Evolutionary conservation across 1,140 invertebrate genomes (phyloP), one percentile per base, ranked within the genome.

Genomic region (Drosophila persimilis): DNA sequence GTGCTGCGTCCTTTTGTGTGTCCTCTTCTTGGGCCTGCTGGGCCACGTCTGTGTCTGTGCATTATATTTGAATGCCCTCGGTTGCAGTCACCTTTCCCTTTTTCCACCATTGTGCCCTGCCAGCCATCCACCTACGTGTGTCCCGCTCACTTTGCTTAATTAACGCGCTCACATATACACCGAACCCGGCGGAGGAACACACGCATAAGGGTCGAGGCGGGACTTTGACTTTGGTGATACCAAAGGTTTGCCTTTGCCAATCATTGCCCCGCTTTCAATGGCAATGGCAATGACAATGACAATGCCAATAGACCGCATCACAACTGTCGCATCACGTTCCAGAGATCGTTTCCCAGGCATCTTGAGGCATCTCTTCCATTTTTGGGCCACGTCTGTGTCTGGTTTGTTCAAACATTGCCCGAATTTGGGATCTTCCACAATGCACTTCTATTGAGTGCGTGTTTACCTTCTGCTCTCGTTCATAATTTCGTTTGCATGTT

Each of bases 401-500:
- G 88, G 83, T 78, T 83, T 88, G 79, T 83, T 61, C 77, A 79
- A 83, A 69, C 71, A 71, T 46, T 72, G 43, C 54, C 57, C 50
- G 50, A 9, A 45, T 43, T 55, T 58, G 48, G 59, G 55, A 35
- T 51, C 65, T 70, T 71, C 72, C 61, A 89, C 84, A 88, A 88
- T 88, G 83, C 54, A 61, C 44, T 73, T 73, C 65, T 75, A 88
- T 83, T 88, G 59, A 83, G 47, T 44, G 51, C 48, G 39, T 88
- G 70, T 86, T 88, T 86, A 77, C 78, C 77, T 81, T 80, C 69
- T 78, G 83, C 73, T 81, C 70, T 78, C 65, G 75, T 88, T 78
- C 78, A 88, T 88, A 88, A 88, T 88, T 88, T 83, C 75, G 84
- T 88, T 88, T 88, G 78, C 79, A 88, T 88, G 83, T 88, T 88